Evolutionary conservation across 1,140 invertebrate species (phyloP), one percentile per base, ranked within the genome.

Genomic region (Ceratina calcarata): DNA sequence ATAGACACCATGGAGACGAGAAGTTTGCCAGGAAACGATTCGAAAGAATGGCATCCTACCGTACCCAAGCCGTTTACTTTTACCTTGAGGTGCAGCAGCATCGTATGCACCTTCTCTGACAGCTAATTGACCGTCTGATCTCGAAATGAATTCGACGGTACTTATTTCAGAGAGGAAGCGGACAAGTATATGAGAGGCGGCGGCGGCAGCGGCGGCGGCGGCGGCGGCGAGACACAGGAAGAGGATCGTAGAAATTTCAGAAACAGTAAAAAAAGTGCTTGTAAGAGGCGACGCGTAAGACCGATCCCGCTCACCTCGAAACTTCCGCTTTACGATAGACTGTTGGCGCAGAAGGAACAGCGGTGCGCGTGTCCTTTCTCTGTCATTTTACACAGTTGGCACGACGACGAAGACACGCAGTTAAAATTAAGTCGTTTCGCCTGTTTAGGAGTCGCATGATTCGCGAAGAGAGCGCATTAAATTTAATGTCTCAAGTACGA

Each of bases 261-360:
- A 87, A 94, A 93, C 24, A 92, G 93, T 89, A 93, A 91, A 69
- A 94, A 91, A 86, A 84, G 74, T 53, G 32, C 81, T 20, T 74
- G 79, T 12, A 93, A 89, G 62, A 92, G 92, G 81, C 87, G 90
- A 18, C 87, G 92, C 76, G 94, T 94, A 7, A 94, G 94, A 85
- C 94, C 95, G n/a, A 93, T 96, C 60, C 95, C 95, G 4, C 94
- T 96, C 24, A 95, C 95, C 74, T 96, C 95, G 0, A 94, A 94
- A 83, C 94, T 96, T 78, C 95, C 95, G 1, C 91, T 96, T 2
- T 96, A 95, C 78, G 94, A 96, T 86, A 96, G 95, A 91, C 94
- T 96, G 71, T 90, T 96, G 67, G 94, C 94, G 75, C 95, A 95
- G 78, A 95, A 96, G 90, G 95, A 96, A 88, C 94, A 94, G 92